phyloP scores from a whole-genome alignment of 2,888 invertebrate genomes.

The Tuberolachnus salignus region DNA sequence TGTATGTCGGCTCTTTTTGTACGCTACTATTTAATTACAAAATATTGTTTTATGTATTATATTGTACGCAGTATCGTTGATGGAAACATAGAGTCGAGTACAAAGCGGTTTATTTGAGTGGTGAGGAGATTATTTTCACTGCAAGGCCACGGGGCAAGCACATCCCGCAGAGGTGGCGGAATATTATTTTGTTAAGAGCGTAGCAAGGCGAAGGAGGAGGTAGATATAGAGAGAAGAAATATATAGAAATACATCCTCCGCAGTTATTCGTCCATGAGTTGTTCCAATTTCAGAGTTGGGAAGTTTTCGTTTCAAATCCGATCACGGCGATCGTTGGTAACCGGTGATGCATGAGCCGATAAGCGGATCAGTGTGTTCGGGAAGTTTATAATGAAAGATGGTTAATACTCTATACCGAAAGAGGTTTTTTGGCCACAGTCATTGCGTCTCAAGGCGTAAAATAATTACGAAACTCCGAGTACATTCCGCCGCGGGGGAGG shows the following conservation, averaged over 20 bases:
- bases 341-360: conserved; percentile 53
- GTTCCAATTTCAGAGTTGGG: conserved; percentile 51
- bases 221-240: conserved; percentile 35
- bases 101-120: conserved; percentile 38
- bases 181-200: conserved; percentile 11
- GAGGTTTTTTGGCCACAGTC: conserved; percentile 52
- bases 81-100: not conserved
- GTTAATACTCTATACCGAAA: conserved; percentile 49
- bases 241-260: conserved; percentile 46
- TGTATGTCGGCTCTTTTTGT: too few species aligned
- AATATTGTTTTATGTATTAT: not conserved
- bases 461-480: conserved; percentile 47
- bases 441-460: conserved; percentile 47
- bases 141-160: conserved; percentile 1
- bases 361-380: conserved; percentile 53
- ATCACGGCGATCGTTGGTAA: conserved; percentile 51
- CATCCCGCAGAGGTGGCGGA: not conserved
- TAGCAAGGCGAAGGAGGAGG: conserved; percentile 56
- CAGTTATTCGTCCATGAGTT: conserved; percentile 46
- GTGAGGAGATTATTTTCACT: conserved; percentile 36
- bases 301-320: conserved; percentile 55
- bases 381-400: conserved; percentile 55
- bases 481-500: conserved; percentile 13
- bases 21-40: conserved; percentile 17
- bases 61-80: not conserved